These are phyloP conservation scores for Cryptotis parvus DNA, from an alignment of 2,113 vertebrate genomes.

Conservation along the genomic window DNA sequence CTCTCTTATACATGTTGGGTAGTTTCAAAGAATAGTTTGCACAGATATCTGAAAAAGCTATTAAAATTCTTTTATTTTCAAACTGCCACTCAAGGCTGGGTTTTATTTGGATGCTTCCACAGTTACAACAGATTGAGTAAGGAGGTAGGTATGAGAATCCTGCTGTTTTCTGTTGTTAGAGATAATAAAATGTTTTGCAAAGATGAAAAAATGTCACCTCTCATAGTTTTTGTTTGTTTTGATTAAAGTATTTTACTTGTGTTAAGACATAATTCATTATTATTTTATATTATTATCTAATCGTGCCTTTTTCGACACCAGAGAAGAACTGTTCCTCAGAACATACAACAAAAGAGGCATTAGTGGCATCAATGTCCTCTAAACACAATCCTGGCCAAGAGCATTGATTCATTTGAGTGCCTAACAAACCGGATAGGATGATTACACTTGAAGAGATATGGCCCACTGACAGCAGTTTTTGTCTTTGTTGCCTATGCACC, in stretches of 20 bases:
- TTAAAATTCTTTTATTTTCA: constrained; percentile 40
- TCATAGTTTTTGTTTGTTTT: constrained; percentile 18
- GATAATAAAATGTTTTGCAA: constrained; percentile 20
- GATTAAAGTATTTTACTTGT: constrained; percentile 20
- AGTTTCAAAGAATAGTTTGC: constrained; percentile 41
- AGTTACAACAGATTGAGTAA: background rate
- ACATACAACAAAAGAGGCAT: too few species aligned
- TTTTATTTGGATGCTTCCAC: constrained; percentile 26
- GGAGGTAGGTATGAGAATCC: constrained; percentile 41
- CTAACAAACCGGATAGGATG: too few species aligned
- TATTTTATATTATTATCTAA: constrained; percentile 9
- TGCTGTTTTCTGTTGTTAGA: constrained; percentile 26
- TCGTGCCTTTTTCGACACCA: too few species aligned
- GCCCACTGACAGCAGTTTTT: too few species aligned
- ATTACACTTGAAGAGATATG: too few species aligned
- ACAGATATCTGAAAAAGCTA: constrained; percentile 10
- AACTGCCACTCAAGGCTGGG: background rate
- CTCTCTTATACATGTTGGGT: too few species aligned
- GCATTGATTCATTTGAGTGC: too few species aligned
- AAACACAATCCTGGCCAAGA: too few species aligned
- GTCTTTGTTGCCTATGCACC: too few species aligned
- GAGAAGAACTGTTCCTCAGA: too few species aligned
- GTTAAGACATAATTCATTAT: background rate
- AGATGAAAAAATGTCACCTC: constrained; percentile 16
- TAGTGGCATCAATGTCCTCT: too few species aligned